Evolutionary conservation across 2,113 vertebrate genomes (phyloP), one percentile per base, ranked within the genome.

Genomic region (Psammodynastes pulverulentus): DNA sequence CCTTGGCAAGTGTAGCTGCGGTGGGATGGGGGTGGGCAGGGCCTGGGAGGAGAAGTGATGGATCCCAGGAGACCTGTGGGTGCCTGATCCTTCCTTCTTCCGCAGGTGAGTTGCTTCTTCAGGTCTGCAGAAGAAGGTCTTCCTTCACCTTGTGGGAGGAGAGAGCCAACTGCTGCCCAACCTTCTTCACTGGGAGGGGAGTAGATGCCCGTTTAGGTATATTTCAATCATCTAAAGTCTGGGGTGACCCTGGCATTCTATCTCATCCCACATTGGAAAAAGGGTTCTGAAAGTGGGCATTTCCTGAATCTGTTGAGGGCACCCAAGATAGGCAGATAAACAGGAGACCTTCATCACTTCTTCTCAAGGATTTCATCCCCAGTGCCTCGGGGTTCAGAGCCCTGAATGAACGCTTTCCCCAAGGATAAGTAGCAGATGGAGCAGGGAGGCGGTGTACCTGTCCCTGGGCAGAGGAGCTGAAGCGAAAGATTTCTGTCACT

Each of bases 391-490:
- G 5, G 19, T 21, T 53, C 52, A 53, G 52, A 53, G 1, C 52
- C 52, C 52, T 19, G 4, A 21, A 53, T 51, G 49, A 19, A 21
- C 5, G 34, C 79, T 13, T 84, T 45, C 43, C 39, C 3, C 79
- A 45, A 43, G 7, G 8, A 43, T 21, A 84, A 45, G 34, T 6
- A 4, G 19, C 9, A 9, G 79, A 23, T n/a, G n/a, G n/a, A n/a
- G n/a, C n/a, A n/a, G n/a, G n/a, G n/a, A 23, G 1, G 26, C 19
- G 9, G 56, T 9, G n/a, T 92, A 92, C 91, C 96, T 95, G 94
- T 8, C 95, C 96, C 86, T 46, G 5, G 1, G 96, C 87, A 4
- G 95, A 96, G 92, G 96, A 97, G 0, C 2, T 1, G 9, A 98
- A 97, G 0, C 0, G 26, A 1, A 97, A 0, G 0, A 49, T 0